Base-by-base conservation (phyloP, 2,113 vertebrate species). In the Coregonus clupeaformis region DNA sequence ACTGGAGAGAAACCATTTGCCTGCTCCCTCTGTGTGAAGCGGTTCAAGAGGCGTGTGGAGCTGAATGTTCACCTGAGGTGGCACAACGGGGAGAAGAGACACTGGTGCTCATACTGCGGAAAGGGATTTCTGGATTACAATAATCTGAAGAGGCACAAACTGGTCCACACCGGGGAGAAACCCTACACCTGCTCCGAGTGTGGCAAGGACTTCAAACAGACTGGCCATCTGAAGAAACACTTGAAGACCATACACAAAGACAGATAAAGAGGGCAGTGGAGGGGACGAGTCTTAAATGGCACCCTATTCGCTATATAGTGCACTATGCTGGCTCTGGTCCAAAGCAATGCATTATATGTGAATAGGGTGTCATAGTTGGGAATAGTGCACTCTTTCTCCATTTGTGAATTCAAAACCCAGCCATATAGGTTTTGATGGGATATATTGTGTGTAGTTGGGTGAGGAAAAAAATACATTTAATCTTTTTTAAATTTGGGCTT, bases 1-100 rank as follows among this genome's bases (percentile, higher is more conserved):
- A 95, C 94, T 0, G 94, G 94, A 25, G 94, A 95, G 88, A 95
- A 93, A 72, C 93, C 93, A 4, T 95, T 93, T 78, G 84, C 89
- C 20, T 96, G 95, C 30, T 70, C 87, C 1, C 90, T 93, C 6
- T 97, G 95, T 11, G 93, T 92, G 65, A 95, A 93, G 72, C 89
- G 85, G 77, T 96, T 97, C 65, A 78, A 89, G 18, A 90, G 92
- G 0, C 89, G 88, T 83, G 93, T 93, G 2, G 92, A 92, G 11
- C 89, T 96, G 29, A 94, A 92, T 71, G 82, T 91, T 52, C 95
- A 96, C 68, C 84, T 94, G 80, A 90, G 93, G 74, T 91, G 88
- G 84, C 95, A 95, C 49, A 82, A 91, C 1, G 81, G 91, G 5
- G 90, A 86, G 13, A 93, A 92, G 78, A 93, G 93, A 57, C 89